Evolutionary conservation across 2,888 invertebrate genomes (phyloP), one percentile per base, ranked within the genome.

Genomic region (Andricus quercusramuli): DNA sequence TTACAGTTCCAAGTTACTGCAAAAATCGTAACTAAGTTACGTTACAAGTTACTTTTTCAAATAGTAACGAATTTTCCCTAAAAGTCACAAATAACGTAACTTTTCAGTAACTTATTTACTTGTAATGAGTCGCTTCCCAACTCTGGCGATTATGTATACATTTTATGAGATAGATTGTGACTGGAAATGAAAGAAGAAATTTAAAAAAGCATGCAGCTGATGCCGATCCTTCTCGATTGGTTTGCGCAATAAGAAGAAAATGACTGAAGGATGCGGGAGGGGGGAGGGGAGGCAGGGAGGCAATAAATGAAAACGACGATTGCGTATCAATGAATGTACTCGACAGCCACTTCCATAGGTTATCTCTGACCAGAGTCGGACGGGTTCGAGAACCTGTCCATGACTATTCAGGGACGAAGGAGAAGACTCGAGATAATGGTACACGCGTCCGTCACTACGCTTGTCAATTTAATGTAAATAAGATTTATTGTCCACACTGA

Each of bases 351-450:
- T 70, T 70, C 68, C 68, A 70, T 47, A 51, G 68, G 68, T 70
- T 70, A 70, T 70, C 68, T 70, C 47, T 47, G 25, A 22, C 44
- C 68, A 68, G 29, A 67, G 66, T 13, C 66, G 66, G 11, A 41
- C 47, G 68, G 47, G 68, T 70, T 70, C 68, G 68, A 70, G 68
- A 70, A 70, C 68, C 68, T 70, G 68, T 70, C 47, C 68, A 70
- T 70, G 68, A 47, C 47, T 22, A 70, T 70, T 70, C 68, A 70
- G 68, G 68, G 68, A 70, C 68, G 68, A 22, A 70, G 68, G 51
- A 70, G 68, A 70, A 70, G 68, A 70, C 47, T 70, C 68, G 68
- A 70, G 68, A 70, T 70, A 70, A 70, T 70, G 68, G 68, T 70
- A 70, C 68, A 70, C 68, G 68, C 68, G 68, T 70, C 68, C 68